These are phyloP conservation scores for Leucopsar rothschildi DNA, from an alignment of 2,113 vertebrate genomes.

Conservation along the genomic window DNA sequence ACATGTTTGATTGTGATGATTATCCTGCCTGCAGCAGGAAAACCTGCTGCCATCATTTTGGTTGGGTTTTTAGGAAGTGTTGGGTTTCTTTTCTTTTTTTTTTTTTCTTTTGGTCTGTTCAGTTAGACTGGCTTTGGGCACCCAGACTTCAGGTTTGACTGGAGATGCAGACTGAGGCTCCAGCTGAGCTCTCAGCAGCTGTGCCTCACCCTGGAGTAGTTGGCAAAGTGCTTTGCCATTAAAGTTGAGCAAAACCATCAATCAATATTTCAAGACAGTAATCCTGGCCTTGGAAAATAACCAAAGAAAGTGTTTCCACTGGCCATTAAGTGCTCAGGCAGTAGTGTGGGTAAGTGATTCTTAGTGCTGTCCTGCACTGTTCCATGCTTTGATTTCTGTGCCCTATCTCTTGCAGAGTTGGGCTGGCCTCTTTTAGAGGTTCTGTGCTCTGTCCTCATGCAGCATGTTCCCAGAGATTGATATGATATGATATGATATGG, in stretches of 20 bases:
- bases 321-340: neutral
- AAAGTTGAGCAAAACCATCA: neutral
- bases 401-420: neutral
- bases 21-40: neutral
- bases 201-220: neutral
- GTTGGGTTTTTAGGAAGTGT: neutral
- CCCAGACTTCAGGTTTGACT: neutral
- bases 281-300: neutral
- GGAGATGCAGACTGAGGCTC: neutral
- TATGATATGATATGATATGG: rapidly evolving
- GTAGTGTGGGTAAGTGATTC: neutral
- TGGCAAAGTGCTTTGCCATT: neutral
- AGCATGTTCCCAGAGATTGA: neutral
- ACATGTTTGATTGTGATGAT: neutral
- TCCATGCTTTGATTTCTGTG: neutral
- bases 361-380: neutral
- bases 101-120: neutral
- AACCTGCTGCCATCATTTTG: neutral
- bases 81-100: neutral
- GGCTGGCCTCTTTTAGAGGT: neutral
- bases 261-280: neutral
- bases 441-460: neutral
- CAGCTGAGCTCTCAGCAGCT: neutral
- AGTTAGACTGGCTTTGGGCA: neutral
- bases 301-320: neutral